Percentiles rank a stretch among this genome's conserved stretches.
Evolutionary conservation across 2,113 vertebrate species (phyloP).

Genomic region (Drymodes brunneopygia): DNA sequence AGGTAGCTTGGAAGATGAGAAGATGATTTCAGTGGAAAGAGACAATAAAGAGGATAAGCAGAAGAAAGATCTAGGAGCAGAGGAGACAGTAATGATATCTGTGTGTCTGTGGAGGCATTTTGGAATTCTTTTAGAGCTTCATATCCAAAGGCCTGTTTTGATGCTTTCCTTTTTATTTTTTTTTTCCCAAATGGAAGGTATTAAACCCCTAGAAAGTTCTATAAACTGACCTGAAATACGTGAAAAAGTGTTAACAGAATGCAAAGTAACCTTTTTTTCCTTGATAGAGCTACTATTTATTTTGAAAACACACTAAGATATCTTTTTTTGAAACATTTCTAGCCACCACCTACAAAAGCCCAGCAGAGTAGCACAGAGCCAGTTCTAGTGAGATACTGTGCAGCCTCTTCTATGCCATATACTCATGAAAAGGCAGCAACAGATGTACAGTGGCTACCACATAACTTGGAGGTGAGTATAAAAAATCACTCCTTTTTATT

Average conservation of each 20-base stretch:
- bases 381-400: constrained; percentile 73
- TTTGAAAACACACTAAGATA: background rate
- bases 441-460: constrained; percentile 87
- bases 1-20: background rate
- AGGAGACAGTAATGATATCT: background rate
- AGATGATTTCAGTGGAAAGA: background rate
- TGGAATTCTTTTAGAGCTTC: background rate
- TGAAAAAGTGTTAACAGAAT: background rate
- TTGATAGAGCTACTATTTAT: background rate
- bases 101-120: background rate
- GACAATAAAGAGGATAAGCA: background rate
- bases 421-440: constrained; percentile 81
- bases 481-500: background rate
- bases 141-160: background rate
- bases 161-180: background rate
- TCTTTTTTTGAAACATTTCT: constrained; percentile 6
- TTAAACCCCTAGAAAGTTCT: background rate
- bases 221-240: background rate
- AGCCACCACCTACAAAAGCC: constrained; percentile 52
- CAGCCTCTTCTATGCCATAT: constrained; percentile 75
- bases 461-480: constrained; percentile 78
- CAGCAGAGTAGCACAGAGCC: constrained; percentile 54
- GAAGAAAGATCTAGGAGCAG: background rate
- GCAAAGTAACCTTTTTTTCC: background rate
- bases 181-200: background rate